Conservation (phyloP, 92 coral and sea anemone genomes). For the Actinostola sp. region DNA sequence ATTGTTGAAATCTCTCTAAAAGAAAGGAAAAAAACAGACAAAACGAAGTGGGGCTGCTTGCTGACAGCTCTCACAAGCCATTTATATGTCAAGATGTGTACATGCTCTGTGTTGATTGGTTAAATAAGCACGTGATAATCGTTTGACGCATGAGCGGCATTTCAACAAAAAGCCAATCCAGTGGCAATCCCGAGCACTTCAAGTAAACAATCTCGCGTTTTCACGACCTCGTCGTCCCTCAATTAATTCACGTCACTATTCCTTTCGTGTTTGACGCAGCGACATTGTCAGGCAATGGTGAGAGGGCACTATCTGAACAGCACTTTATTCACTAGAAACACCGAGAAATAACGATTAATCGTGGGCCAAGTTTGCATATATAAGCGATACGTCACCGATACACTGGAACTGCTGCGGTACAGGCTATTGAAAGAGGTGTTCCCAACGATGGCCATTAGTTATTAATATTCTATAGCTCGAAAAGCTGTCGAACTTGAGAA, state of each 20-base stretch:
- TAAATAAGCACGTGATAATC: conserved; percentile 20
- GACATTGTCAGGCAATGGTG: not conserved
- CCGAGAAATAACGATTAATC: not conserved
- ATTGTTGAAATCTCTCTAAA: conserved; percentile 24
- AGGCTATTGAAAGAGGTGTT: not conserved
- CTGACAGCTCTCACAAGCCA: conserved; percentile 12
- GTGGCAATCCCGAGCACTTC: not conserved
- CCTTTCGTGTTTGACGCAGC: not conserved
- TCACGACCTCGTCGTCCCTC: not conserved
- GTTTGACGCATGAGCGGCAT: conserved; percentile 12
- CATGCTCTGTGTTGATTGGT: not conserved
- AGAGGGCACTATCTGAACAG: conserved; percentile 2
- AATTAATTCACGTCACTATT: not conserved
- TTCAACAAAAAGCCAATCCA: conserved; percentile 13
- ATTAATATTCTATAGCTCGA: not conserved
- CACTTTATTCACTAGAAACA: not conserved
- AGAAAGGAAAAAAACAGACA: conserved; percentile 8
- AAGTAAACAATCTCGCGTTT: not conserved
- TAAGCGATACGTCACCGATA: not conserved
- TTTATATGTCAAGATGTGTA: conserved; percentile 10
- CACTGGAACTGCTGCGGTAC: not conserved
- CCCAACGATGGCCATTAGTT: not conserved
- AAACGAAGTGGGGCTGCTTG: conserved; percentile 1
- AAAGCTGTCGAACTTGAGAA: not conserved
- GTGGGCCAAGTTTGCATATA: not conserved